Evolutionary conservation across 2,888 invertebrate species (phyloP), one percentile per base, ranked within the genome.

Genomic region (Neocrepidodera transversa): DNA sequence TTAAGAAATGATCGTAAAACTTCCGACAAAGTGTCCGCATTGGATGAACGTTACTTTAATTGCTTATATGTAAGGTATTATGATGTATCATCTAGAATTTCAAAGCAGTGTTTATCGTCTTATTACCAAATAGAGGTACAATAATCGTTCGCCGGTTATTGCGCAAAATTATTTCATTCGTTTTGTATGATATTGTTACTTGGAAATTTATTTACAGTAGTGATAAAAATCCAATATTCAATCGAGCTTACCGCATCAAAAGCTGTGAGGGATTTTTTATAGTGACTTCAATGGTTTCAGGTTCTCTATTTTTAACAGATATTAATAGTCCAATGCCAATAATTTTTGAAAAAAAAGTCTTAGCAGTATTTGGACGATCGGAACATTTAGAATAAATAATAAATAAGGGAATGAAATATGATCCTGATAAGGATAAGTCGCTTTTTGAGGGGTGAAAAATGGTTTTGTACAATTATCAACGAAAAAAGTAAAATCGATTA

Each of bases 31-130:
- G 72, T 65, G 35, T 64, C 55, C 62, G 64, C 68, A 64, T 68
- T 66, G 66, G 66, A 64, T 58, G 58, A 69, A 68, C 69, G 72
- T 64, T 71, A 70, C 64, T 66, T 69, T 71, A 73, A 74, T 74
- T 69, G 67, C 71, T 64, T 68, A 69, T 72, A 66, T 63, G 69
- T 68, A 72, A 68, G 71, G 74, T 65, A 68, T 71, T 68, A 71
- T 70, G 68, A 70, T 68, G 71, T 70, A 71, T 71, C 70, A 73
- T 74, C 70, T 70, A 73, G 72, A 70, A 74, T 73, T 73, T 71
- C 67, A 62, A 71, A 69, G 64, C 67, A 65, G 63, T 66, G 73
- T 71, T 72, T 66, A 67, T 69, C 59, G 64, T 65, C 61, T 56
- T 48, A 60, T 60, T 66, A 59, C 70, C 71, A 61, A 67, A 68